phyloP scores from a whole-genome alignment of 2,797 vertebrate genomes.

The Molossus alvarezi region DNA sequence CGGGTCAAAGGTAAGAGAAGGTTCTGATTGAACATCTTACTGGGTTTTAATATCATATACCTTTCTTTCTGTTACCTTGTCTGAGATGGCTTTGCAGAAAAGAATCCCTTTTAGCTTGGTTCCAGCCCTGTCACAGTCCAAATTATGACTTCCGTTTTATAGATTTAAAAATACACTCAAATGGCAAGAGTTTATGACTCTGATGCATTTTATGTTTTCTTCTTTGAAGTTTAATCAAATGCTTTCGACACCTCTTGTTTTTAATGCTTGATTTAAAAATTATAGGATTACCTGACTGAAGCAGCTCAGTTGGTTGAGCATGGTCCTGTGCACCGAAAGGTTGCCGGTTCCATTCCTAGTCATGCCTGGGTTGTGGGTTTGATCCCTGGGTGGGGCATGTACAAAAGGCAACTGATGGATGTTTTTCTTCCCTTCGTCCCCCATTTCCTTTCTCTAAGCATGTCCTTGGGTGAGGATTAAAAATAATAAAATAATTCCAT shows the following conservation, averaged over 20 bases:
- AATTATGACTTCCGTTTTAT: neutral
- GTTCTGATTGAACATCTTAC: neutral
- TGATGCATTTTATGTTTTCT: slow-evolving; percentile 13
- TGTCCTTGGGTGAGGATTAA: neutral
- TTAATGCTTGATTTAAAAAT: slow-evolving; percentile 40
- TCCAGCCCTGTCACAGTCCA: neutral
- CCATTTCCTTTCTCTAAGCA: neutral
- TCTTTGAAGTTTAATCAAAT: slow-evolving; percentile 55
- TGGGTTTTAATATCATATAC: neutral
- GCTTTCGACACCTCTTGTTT: neutral
- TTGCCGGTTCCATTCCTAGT: neutral
- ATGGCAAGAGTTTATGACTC: neutral
- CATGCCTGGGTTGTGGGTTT: neutral
- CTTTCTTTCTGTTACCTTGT: neutral
- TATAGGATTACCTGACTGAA: neutral
- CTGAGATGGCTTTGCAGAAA: slow-evolving; percentile 14
- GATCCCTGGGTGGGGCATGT: neutral
- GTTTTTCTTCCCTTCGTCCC: neutral
- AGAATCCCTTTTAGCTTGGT: neutral
- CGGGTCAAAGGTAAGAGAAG: slow-evolving; percentile 97
- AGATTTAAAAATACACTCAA: slow-evolving; percentile 9
- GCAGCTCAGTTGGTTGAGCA: neutral
- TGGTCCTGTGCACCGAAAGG: neutral
- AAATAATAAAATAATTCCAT: neutral
- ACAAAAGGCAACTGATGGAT: neutral